phyloP scores from a whole-genome alignment of 2,113 vertebrate species.

The Lamprologus callipterus region DNA sequence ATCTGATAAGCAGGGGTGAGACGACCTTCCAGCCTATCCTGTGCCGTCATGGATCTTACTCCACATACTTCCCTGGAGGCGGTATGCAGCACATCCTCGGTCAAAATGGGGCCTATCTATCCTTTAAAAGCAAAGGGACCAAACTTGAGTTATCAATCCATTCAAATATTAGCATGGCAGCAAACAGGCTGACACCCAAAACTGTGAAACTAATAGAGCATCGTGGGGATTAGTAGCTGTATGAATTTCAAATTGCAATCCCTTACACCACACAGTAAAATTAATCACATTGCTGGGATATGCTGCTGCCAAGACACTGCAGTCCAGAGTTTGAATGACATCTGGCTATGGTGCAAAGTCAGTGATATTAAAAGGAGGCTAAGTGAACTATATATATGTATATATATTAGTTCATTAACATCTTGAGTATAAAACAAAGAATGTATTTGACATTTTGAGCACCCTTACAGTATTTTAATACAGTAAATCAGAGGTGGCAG shows the following conservation, averaged over 20 bases:
- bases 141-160: not conserved
- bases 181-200: not conserved
- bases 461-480: not conserved
- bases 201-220: not conserved
- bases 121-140: not conserved
- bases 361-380: not conserved
- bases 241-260: not conserved
- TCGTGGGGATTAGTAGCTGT: not conserved
- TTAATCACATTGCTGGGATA: not conserved
- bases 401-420: not conserved
- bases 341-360: not conserved
- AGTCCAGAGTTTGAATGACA: not conserved
- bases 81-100: not conserved
- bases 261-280: not conserved
- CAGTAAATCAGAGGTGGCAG: not conserved
- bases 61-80: not conserved
- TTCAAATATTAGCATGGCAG: not conserved
- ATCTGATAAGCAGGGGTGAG: not conserved
- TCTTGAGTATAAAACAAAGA: not conserved
- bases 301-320: not conserved
- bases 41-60: not conserved
- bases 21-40: not conserved
- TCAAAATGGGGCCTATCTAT: not conserved
- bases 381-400: not conserved
- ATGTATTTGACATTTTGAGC: not conserved